Evolutionary conservation across 2,113 vertebrate species (phyloP).

Genomic region (Megalops atlanticus): DNA sequence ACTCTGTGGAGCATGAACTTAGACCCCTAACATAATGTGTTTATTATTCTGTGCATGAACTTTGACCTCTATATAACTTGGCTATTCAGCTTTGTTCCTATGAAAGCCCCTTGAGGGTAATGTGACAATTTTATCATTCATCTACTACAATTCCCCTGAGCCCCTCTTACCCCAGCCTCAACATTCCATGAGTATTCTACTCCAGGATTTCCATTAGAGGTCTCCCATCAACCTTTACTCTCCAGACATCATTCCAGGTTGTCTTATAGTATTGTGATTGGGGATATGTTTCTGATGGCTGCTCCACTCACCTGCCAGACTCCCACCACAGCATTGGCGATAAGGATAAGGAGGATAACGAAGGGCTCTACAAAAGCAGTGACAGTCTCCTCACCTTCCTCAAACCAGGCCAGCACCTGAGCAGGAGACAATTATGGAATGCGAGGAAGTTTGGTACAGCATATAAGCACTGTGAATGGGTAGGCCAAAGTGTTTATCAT

Average conservation of each 20-base stretch:
- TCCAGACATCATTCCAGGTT: slow-evolving; percentile 30
- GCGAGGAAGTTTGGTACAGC: neutral
- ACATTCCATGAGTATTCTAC: neutral
- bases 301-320: slow-evolving; percentile 86
- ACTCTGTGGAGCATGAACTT: neutral
- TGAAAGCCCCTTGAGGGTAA: too few species aligned
- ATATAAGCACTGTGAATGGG: neutral
- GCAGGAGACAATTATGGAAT: neutral
- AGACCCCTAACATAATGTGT: neutral
- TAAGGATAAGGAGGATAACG: slow-evolving; percentile 89
- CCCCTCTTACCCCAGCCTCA: neutral
- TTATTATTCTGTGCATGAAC: neutral
- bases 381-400: slow-evolving; percentile 89
- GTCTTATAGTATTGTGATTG: neutral
- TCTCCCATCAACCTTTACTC: slow-evolving; percentile 39
- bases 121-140: neutral
- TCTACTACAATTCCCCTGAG: neutral
- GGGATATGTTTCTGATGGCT: neutral
- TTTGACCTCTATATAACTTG: neutral
- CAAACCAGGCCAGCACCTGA: slow-evolving; percentile 93
- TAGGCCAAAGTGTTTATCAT: neutral
- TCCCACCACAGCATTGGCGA: slow-evolving; percentile 87
- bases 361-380: slow-evolving; percentile 91
- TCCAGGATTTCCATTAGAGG: slow-evolving; percentile 27
- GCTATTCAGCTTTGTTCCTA: neutral